Conservation (phyloP, 2,797 vertebrate species). For the Tauraco hartlaubi region DNA sequence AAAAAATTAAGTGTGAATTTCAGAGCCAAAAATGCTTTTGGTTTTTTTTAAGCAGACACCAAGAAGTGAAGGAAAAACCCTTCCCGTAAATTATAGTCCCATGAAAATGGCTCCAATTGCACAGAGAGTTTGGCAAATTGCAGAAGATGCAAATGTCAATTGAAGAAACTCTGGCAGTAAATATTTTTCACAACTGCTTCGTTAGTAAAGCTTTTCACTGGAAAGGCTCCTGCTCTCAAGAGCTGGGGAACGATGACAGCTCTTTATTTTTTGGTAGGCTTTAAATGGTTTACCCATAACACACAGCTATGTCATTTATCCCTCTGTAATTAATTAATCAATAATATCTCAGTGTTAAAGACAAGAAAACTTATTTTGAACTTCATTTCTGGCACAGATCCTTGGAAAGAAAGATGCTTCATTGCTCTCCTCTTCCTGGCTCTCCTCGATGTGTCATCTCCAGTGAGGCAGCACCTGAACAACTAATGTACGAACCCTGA, state of each 20-base stretch:
- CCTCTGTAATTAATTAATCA: conserved; percentile 32
- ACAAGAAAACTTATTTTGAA: background rate
- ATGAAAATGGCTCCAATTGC: conserved; percentile 8
- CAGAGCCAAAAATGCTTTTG: conserved; percentile 12
- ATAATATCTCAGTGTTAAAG: background rate
- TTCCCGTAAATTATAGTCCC: background rate
- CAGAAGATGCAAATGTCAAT: conserved; percentile 17
- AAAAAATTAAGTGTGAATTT: conserved; percentile 72
- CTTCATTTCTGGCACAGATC: background rate
- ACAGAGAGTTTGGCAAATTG: conserved; percentile 7
- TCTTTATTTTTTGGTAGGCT: background rate
- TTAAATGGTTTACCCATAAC: background rate
- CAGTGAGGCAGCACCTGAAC: background rate
- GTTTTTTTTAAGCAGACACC: background rate
- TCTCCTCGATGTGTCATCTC: background rate
- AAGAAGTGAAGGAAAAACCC: conserved; percentile 1
- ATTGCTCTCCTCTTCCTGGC: background rate
- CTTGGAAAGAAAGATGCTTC: background rate
- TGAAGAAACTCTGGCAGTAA: conserved; percentile 30
- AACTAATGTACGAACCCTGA: rapidly evolving
- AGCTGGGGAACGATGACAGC: background rate
- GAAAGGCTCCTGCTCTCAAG: background rate
- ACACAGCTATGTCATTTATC: background rate
- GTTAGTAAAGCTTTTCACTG: background rate
- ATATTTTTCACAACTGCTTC: conserved; percentile 35